Conservation (phyloP, 2,888 invertebrate genomes). For the Diarsia mendica region DNA sequence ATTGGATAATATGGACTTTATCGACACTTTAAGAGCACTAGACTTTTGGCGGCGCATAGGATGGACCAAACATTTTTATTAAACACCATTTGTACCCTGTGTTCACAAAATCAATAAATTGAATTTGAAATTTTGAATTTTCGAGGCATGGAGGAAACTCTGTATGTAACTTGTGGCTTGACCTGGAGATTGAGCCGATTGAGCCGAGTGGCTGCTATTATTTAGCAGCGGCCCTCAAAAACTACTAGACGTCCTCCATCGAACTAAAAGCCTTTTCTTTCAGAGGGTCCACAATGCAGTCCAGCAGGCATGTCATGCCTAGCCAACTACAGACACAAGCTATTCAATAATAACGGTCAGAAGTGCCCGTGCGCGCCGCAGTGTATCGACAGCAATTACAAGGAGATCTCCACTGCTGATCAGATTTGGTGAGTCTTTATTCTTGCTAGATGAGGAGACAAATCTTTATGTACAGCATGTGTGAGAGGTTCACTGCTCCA, state of each 20-base stretch:
- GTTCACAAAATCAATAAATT: no score
- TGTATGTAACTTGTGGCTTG: no score
- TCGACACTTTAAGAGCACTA: no score
- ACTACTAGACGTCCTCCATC: background rate
- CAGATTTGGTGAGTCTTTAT: slow-evolving; percentile 72
- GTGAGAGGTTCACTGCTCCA: background rate
- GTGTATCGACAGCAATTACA: slow-evolving; percentile 80
- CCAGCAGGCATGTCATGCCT: slow-evolving; percentile 89
- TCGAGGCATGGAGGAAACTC: no score
- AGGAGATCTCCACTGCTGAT: slow-evolving; percentile 71
- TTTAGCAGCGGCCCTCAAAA: no score
- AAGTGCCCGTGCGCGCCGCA: slow-evolving; percentile 80
- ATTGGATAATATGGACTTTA: no score
- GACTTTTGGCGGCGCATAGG: no score
- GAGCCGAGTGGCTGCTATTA: no score
- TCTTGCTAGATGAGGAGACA: background rate
- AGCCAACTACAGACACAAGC: slow-evolving; percentile 73
- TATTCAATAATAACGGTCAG: slow-evolving; percentile 74
- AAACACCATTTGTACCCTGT: no score
- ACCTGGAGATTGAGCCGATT: no score
- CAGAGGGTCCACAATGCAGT: slow-evolving; percentile 87
- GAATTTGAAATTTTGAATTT: no score
- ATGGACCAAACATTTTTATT: no score
- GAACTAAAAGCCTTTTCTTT: background rate
- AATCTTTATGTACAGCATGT: background rate